A percentile compares a stretch with the other conserved stretches of the same genome.
Conservation (phyloP, 2,888 invertebrate species). For the Metellina segmentata region DNA sequence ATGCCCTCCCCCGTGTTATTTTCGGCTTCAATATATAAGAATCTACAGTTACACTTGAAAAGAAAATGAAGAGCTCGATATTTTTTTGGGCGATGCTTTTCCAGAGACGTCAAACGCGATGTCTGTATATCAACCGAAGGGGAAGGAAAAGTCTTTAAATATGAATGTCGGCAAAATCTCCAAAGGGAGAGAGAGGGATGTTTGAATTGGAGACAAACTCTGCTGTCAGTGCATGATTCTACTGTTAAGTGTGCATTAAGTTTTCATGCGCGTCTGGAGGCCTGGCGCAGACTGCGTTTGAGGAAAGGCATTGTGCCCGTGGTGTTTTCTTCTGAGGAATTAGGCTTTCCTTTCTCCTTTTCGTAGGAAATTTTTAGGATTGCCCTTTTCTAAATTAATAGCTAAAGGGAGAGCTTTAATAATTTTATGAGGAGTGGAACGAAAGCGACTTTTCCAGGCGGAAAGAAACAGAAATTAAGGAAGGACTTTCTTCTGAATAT, state of each 20-base stretch:
- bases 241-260: slow-evolving; percentile 61
- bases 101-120: neutral
- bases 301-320: neutral
- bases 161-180: slow-evolving; percentile 43
- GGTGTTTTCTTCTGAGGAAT: neutral
- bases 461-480: too few relatives aligned
- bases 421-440: neutral
- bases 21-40: slow-evolving; percentile 26
- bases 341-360: neutral
- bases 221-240: slow-evolving; percentile 23
- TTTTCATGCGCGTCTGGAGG: slow-evolving; percentile 22
- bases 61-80: slow-evolving; percentile 62
- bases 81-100: slow-evolving; percentile 5
- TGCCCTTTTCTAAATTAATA: neutral
- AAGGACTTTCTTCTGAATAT: too few relatives aligned
- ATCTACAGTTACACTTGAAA: slow-evolving; percentile 52
- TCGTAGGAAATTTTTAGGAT: neutral
- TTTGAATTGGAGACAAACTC: slow-evolving; percentile 50
- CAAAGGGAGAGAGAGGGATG: neutral
- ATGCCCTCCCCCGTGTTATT: slow-evolving; percentile 12
- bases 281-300: neutral
- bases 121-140: neutral
- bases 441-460: neutral
- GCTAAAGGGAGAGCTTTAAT: neutral
- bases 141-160: slow-evolving; percentile 53